These are phyloP conservation scores for Rhamphomyia laevipes DNA, from an alignment of 2,888 invertebrate species.

Conservation along the genomic window DNA sequence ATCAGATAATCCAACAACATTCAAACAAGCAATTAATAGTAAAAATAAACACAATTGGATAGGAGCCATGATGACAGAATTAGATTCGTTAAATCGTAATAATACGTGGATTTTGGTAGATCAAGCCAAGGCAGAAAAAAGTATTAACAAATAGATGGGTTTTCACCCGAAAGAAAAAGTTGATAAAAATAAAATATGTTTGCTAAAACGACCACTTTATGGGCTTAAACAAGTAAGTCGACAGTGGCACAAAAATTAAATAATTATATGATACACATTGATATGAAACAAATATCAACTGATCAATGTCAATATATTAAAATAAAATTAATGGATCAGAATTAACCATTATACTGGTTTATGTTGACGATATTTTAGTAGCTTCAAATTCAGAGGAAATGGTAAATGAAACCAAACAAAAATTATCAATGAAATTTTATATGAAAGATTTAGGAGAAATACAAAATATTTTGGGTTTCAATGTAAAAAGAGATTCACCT, in stretches of 20 bases:
- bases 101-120: constrained; percentile 4
- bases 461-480: not conserved
- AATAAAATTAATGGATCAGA: not conserved
- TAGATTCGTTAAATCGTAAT: constrained; percentile 4
- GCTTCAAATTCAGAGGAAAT: not conserved
- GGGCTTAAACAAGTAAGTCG: not conserved
- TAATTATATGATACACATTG: not conserved
- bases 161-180: not conserved
- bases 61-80: constrained; percentile 7
- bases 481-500: not conserved
- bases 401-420: not conserved
- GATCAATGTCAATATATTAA: not conserved
- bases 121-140: no score
- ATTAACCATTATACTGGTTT: not conserved
- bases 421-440: not conserved
- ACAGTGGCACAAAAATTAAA: not conserved
- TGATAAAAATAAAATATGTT: not conserved
- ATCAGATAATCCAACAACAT: not conserved
- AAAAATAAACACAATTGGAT: constrained; percentile 4
- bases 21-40: constrained; percentile 4
- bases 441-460: not conserved
- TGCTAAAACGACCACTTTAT: not conserved
- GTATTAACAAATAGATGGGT: constrained; percentile 1
- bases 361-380: not conserved
- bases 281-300: not conserved